Evolutionary conservation across 2,888 invertebrate genomes (phyloP).

Genomic region (Xanthia togata): DNA sequence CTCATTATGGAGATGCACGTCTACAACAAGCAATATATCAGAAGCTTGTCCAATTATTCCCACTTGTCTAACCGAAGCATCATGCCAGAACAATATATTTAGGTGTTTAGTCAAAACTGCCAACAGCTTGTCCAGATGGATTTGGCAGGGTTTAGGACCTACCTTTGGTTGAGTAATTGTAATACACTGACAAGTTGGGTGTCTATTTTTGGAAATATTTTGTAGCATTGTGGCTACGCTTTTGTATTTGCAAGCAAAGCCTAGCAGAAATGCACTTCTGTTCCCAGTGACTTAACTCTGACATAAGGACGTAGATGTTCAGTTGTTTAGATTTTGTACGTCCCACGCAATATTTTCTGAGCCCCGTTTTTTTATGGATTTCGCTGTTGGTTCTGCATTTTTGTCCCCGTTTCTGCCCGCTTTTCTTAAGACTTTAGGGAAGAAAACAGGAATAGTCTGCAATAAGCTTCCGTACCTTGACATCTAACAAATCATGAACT

Average conservation of each 20-base stretch:
- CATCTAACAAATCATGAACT: constrained; percentile 35
- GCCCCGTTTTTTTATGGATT: background rate
- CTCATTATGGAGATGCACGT: constrained; percentile 30
- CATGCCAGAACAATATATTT: constrained; percentile 56
- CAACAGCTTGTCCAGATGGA: constrained; percentile 49
- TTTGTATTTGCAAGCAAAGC: background rate
- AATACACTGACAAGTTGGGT: constrained; percentile 7
- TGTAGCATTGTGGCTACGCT: background rate
- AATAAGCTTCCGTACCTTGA: constrained; percentile 13
- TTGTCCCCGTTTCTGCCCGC: background rate
- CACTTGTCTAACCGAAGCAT: constrained; percentile 48
- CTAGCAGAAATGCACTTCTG: background rate
- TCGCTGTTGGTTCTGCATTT: background rate
- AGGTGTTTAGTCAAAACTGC: constrained; percentile 58
- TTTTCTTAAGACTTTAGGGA: background rate
- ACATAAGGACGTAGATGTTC: background rate
- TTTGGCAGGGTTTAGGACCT: constrained; percentile 41
- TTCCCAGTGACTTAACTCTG: background rate
- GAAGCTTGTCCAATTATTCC: constrained; percentile 59
- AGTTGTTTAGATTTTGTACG: background rate
- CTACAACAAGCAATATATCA: constrained; percentile 51
- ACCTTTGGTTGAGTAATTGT: constrained; percentile 15
- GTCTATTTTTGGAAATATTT: constrained; percentile 7
- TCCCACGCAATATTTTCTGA: background rate
- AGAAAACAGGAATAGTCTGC: background rate